These are phyloP conservation scores for Ctenoplectra terminalis DNA, from an alignment of 1,140 invertebrate genomes.

Conservation along the genomic window DNA sequence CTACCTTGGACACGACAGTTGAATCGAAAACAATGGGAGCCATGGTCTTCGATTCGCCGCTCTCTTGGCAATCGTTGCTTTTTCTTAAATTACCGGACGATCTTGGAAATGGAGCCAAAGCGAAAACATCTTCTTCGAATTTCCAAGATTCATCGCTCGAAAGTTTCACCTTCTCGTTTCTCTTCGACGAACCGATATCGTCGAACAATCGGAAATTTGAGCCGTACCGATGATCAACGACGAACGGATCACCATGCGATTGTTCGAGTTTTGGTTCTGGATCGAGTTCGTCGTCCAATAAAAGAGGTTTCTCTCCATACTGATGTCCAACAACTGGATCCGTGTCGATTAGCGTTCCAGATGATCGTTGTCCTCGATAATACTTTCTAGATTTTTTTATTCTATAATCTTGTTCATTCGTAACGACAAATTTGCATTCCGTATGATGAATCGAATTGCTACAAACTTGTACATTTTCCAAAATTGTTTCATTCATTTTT, in stretches of 20 bases:
- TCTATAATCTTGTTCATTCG: constrained; percentile 84
- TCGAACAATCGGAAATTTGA: constrained; percentile 66
- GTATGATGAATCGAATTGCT: constrained; percentile 88
- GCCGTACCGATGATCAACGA: constrained; percentile 74
- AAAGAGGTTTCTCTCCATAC: constrained; percentile 90
- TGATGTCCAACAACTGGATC: constrained; percentile 88
- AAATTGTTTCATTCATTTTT: constrained; percentile 85
- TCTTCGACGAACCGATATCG: constrained; percentile 71
- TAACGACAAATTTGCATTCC: constrained; percentile 88
- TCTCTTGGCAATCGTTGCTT: constrained; percentile 70
- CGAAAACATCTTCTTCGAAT: constrained; percentile 87
- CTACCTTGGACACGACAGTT: neutral
- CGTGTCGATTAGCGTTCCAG: constrained; percentile 64
- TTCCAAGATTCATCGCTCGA: constrained; percentile 75
- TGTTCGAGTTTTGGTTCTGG: constrained; percentile 83
- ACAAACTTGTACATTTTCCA: constrained; percentile 87
- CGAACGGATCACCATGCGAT: constrained; percentile 80
- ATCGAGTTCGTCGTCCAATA: constrained; percentile 91
- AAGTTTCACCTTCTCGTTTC: constrained; percentile 53
- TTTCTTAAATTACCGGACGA: constrained; percentile 78
- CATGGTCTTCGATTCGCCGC: constrained; percentile 50
- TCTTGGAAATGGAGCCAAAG: constrained; percentile 88
- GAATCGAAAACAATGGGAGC: constrained; percentile 32
- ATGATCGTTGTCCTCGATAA: constrained; percentile 41
- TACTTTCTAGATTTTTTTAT: constrained; percentile 65